Base-by-base conservation (phyloP, 2,113 vertebrate species). In the Merops nubicus region DNA sequence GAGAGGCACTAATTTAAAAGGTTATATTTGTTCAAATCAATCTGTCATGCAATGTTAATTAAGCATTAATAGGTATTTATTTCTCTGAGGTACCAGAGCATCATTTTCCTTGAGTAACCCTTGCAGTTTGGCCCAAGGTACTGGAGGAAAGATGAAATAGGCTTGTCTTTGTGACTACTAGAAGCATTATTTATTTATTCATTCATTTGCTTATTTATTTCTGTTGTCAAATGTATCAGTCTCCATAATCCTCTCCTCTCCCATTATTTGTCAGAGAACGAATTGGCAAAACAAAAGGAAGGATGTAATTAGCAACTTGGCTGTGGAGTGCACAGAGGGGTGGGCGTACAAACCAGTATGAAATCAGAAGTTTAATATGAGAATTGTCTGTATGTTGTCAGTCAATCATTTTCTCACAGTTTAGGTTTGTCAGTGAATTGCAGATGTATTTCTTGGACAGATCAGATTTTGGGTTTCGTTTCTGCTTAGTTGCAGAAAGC, bases 31-130 rank as follows among this genome's bases (percentile, higher is more conserved):
- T 73, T 81, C 48, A 89, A 88, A 73, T 95, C 79, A 88, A 83
- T 82, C 70, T 94, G 67, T 85, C 75, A 94, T 60, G 36, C 67
- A 77, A 38, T 88, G 79, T 86, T 95, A 94, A 93, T 96, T 96
- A 96, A 75, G 57, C 72, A 67, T 92, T 92, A 95, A 92, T 96
- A 93, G 73, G 60, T 81, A 47, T 34, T 59, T 93, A 74, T n/a
- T 68, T 91, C 60, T 96, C 47, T 36, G 42, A 88, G 60, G n/a
- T 78, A 54, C 17, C 8, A 54, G 47, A 74, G 47, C 42, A 51
- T 81, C 1, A 23, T 68, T 96, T 95, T 89, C 88, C 54, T 83
- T 75, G 31, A 90, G 40, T 68, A 94, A 87, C 31, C 22, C 56
- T 69, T 78, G 51, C 80, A 86, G 88, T 92, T 77, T 92, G 76